Evolutionary conservation across 2,797 vertebrate genomes (phyloP).

Genomic region (Luscinia luscinia): DNA sequence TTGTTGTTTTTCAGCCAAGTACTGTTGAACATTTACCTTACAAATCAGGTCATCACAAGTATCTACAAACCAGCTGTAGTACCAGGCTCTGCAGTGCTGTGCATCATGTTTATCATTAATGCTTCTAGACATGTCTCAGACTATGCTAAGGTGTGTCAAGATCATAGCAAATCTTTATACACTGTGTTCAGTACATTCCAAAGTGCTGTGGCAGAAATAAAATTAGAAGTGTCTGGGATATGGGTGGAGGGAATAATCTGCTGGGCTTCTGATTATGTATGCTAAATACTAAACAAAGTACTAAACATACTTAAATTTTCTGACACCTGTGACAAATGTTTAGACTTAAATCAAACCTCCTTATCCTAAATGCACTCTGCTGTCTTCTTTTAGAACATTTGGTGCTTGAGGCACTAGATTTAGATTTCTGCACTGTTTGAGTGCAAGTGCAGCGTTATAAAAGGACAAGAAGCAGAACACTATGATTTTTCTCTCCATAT

Average conservation of each 20-base stretch:
- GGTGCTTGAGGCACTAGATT: neutral
- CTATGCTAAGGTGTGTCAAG: neutral
- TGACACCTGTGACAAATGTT: slow-evolving; percentile 7
- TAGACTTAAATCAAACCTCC: slow-evolving; percentile 33
- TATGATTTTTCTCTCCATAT: neutral
- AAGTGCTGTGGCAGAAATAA: slow-evolving; percentile 5
- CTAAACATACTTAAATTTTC: slow-evolving; percentile 2
- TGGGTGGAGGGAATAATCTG: neutral
- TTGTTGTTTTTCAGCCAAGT: neutral
- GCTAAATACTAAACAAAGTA: neutral
- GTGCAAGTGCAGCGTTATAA: slow-evolving; percentile 11
- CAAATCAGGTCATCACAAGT: neutral
- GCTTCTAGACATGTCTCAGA: neutral
- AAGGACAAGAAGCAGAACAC: slow-evolving; percentile 33
- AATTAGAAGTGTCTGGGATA: neutral
- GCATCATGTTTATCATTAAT: neutral
- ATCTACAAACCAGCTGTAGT: neutral
- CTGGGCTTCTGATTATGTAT: neutral
- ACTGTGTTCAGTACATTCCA: neutral
- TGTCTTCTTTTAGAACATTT: slow-evolving; percentile 23
- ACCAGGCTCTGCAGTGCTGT: slow-evolving; percentile 8
- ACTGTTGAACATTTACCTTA: neutral
- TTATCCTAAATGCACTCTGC: slow-evolving; percentile 13
- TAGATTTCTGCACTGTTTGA: slow-evolving; percentile 29
- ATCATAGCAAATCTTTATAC: neutral